phyloP scores from a whole-genome alignment of 2,113 vertebrate species.

The Nestor notabilis region DNA sequence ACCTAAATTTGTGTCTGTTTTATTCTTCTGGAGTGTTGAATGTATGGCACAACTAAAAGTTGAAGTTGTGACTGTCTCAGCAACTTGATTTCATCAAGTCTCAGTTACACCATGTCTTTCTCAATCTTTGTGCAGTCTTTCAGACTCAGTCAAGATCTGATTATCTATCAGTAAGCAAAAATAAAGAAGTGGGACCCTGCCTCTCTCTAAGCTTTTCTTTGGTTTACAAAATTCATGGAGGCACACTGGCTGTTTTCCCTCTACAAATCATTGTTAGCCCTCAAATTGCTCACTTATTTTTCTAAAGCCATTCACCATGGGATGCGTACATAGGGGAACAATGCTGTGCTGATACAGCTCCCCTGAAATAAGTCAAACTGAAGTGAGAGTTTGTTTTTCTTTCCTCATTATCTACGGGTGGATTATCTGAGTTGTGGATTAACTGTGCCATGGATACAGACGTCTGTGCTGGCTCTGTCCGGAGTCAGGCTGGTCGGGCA shows the following conservation, averaged over 20 bases:
- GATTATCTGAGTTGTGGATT: constrained; percentile 61
- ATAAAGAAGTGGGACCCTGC: background rate
- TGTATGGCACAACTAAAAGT: background rate
- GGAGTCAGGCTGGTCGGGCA: background rate
- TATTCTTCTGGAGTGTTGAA: background rate
- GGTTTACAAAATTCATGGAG: background rate
- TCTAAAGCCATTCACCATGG: background rate
- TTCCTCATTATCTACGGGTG: constrained; percentile 47
- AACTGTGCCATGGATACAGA: constrained; percentile 52
- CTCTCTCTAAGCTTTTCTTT: background rate
- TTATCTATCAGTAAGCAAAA: background rate
- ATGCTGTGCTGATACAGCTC: background rate
- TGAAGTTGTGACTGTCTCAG: background rate
- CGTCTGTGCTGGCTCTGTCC: background rate
- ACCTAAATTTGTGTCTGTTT: background rate
- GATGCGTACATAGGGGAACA: background rate
- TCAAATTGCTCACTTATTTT: background rate
- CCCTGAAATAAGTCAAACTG: background rate
- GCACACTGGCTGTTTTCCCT: background rate
- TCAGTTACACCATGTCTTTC: background rate
- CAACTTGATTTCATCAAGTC: background rate
- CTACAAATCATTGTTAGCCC: background rate
- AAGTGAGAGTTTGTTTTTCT: constrained; percentile 52
- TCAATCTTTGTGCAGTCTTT: background rate
- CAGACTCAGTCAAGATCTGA: background rate